Conservation (phyloP, 1,140 invertebrate genomes). For the Brachystomella parvula region DNA sequence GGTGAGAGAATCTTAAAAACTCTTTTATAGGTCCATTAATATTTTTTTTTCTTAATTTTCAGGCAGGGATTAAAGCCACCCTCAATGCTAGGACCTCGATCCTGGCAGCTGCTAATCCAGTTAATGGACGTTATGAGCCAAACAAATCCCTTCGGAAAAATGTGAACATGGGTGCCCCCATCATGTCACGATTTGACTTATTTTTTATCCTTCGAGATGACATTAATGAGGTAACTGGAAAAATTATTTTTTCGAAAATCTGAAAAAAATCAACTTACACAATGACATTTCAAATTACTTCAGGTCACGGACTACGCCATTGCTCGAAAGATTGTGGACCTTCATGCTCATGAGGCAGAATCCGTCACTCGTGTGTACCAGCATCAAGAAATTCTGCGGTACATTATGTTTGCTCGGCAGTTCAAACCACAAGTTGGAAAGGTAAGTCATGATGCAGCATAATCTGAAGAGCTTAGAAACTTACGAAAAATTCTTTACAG, state of each 20-base stretch:
- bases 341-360: constrained; percentile 71
- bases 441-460: constrained; percentile 43
- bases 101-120: constrained; percentile 94
- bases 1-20: constrained; percentile 43
- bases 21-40: background rate
- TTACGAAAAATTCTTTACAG: constrained; percentile 40
- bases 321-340: constrained; percentile 87
- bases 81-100: constrained; percentile 97
- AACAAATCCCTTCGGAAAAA: constrained; percentile 93
- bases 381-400: constrained; percentile 78
- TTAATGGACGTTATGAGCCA: constrained; percentile 89
- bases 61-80: constrained; percentile 93
- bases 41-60: constrained; percentile 37
- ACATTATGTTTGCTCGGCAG: constrained; percentile 91
- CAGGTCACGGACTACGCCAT: constrained; percentile 85
- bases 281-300: constrained; percentile 5
- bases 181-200: constrained; percentile 98
- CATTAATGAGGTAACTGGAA: constrained; percentile 69
- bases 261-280: background rate
- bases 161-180: constrained; percentile 84
- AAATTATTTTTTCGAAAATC: background rate
- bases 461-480: too few species aligned
- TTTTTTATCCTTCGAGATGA: constrained; percentile 98
- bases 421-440: constrained; percentile 86
- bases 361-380: constrained; percentile 71